Evolutionary conservation across 2,797 vertebrate species (phyloP).

Genomic region (Karalla daura): DNA sequence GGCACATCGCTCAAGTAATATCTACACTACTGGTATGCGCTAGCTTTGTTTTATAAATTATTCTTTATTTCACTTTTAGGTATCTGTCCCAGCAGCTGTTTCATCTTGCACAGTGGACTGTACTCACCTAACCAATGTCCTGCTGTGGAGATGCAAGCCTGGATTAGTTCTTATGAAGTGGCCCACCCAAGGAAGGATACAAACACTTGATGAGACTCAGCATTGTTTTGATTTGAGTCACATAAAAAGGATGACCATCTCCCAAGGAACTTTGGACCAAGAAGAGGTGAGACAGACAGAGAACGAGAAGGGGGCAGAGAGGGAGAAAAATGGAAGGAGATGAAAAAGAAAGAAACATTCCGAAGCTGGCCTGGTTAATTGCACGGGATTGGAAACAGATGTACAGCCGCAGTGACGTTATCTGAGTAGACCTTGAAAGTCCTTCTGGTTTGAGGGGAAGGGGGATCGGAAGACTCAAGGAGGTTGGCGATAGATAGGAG

Average conservation of each 20-base stretch:
- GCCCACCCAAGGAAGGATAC: conserved; percentile 57
- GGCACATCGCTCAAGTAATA: conserved; percentile 57
- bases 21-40: conserved; percentile 39
- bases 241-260: conserved; percentile 55
- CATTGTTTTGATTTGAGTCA: conserved; percentile 59
- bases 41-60: conserved; percentile 49
- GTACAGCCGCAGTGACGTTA: conserved; percentile 81
- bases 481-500: conserved; percentile 54
- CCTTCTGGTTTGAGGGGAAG: conserved; percentile 74
- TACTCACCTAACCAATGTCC: conserved; percentile 8
- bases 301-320: conserved; percentile 38
- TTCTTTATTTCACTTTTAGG: conserved; percentile 37
- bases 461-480: conserved; percentile 46
- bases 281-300: conserved; percentile 32
- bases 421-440: conserved; percentile 81
- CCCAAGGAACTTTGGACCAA: conserved; percentile 24
- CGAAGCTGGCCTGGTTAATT: conserved; percentile 82
- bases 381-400: conserved; percentile 85
- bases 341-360: conserved; percentile 78
- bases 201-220: conserved; percentile 29
- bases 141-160: conserved; percentile 23
- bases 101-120: conserved; percentile 22
- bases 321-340: conserved; percentile 62
- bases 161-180: conserved; percentile 15
- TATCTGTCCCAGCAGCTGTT: conserved; percentile 41